A percentile compares a stretch with the other conserved stretches of the same genome.
These are phyloP conservation scores for Potorous gilbertii DNA, from an alignment of 2,797 vertebrate genomes.

Conservation along the genomic window DNA sequence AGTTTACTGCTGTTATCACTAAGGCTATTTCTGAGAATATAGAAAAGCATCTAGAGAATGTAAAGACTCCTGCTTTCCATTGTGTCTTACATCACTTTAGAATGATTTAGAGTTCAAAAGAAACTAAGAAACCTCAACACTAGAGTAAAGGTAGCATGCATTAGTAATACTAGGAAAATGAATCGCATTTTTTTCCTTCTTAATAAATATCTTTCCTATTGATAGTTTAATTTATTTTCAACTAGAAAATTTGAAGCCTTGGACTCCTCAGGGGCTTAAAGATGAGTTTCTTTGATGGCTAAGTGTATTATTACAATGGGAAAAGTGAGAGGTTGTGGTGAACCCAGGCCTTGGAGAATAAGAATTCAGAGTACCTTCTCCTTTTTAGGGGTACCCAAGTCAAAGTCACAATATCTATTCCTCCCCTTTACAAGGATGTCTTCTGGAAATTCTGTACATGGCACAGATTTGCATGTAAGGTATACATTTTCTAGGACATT, in stretches of 20 bases:
- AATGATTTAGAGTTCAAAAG: conserved; percentile 2
- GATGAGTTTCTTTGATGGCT: conserved; percentile 35
- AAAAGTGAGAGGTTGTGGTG: neutral
- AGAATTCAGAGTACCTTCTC: neutral
- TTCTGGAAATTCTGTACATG: conserved; percentile 55
- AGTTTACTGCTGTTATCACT: neutral
- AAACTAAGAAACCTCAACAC: neutral
- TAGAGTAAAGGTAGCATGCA: neutral
- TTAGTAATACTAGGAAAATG: conserved; percentile 13
- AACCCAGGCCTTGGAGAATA: fast-evolving
- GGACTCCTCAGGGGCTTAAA: conserved; percentile 41
- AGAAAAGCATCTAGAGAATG: neutral
- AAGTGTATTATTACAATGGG: conserved; percentile 1
- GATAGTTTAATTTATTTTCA: conserved; percentile 73
- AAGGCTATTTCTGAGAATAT: neutral
- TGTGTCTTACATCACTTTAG: neutral
- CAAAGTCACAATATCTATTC: conserved; percentile 21
- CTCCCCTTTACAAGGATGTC: neutral
- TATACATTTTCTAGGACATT: conserved; percentile 76
- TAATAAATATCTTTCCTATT: conserved; percentile 45
- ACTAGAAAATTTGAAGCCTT: conserved; percentile 49
- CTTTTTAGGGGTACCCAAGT: neutral
- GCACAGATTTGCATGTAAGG: conserved; percentile 68
- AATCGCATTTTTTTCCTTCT: conserved; percentile 6
- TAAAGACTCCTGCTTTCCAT: neutral